Evolutionary conservation across 2,888 invertebrate species (phyloP).

Genomic region (Himalopsyche tibetana): DNA sequence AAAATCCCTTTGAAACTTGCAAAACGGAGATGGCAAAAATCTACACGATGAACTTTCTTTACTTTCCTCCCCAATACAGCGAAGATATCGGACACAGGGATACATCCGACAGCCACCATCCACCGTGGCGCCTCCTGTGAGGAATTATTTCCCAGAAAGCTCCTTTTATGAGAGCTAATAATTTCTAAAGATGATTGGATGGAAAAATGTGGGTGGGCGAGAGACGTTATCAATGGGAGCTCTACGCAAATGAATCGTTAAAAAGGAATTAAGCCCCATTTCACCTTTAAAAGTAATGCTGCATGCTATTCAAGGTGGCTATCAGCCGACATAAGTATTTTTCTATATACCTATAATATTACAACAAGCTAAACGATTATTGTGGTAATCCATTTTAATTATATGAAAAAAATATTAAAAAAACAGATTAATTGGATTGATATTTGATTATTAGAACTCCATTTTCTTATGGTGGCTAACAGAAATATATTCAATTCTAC

Average conservation of each 20-base stretch:
- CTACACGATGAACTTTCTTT: conserved; percentile 60
- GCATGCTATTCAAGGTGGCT: neutral
- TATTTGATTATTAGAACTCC: too few relatives aligned
- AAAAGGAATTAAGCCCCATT: conserved; percentile 54
- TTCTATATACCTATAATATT: too few relatives aligned
- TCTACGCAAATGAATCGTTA: conserved; percentile 51
- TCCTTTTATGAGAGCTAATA: conserved; percentile 36
- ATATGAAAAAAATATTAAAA: too few relatives aligned
- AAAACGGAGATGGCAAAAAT: conserved; percentile 51
- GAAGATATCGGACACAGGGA: conserved; percentile 37
- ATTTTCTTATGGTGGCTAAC: too few relatives aligned
- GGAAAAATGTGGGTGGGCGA: conserved; percentile 56
- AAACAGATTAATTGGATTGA: too few relatives aligned
- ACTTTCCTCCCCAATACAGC: conserved; percentile 45
- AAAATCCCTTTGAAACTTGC: conserved; percentile 54
- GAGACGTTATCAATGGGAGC: conserved; percentile 42
- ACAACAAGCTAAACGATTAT: too few relatives aligned
- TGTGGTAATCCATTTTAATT: too few relatives aligned
- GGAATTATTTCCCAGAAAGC: conserved; percentile 40
- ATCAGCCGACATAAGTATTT: neutral
- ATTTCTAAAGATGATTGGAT: conserved; percentile 45
- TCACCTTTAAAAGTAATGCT: neutral
- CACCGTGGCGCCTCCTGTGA: conserved; percentile 11
- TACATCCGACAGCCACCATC: conserved; percentile 33
- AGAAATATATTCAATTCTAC: too few relatives aligned